A percentile compares a stretch with the other conserved stretches of the same genome.
Evolutionary conservation across 1,140 invertebrate genomes (phyloP).

Genomic region (Cecropterus lyciades): DNA sequence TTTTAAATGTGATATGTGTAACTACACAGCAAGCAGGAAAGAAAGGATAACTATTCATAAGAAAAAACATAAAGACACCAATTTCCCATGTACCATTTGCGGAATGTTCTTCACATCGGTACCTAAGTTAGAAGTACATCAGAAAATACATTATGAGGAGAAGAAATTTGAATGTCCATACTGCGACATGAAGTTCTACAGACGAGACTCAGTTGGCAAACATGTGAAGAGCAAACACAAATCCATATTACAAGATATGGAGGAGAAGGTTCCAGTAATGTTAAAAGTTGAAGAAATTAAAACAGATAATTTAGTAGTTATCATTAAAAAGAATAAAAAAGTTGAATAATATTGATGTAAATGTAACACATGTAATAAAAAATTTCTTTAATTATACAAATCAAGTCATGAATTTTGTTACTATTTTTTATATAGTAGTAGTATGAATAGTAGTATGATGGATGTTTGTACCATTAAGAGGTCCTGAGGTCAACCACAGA

Average conservation of each 20-base stretch:
- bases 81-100: constrained; percentile 58
- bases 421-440: no score
- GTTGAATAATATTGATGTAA: not conserved
- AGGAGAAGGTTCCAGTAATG: constrained; percentile 25
- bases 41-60: constrained; percentile 50
- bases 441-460: no score
- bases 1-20: constrained; percentile 61
- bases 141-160: constrained; percentile 54
- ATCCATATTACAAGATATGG: constrained; percentile 7
- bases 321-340: not conserved
- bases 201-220: constrained; percentile 41
- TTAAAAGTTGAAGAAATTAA: constrained; percentile 42
- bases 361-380: not conserved
- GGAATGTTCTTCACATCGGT: constrained; percentile 55
- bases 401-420: no score
- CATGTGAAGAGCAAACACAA: constrained; percentile 50
- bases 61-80: constrained; percentile 53
- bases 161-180: constrained; percentile 51
- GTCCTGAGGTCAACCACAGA: no score
- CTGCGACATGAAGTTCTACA: constrained; percentile 48
- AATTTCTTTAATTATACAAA: not conserved
- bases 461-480: no score
- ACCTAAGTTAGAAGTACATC: constrained; percentile 51
- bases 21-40: constrained; percentile 47
- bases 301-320: constrained; percentile 8